These are phyloP conservation scores for Tetragnatha versicolor DNA, from an alignment of 1,140 invertebrate genomes.

Conservation along the genomic window DNA sequence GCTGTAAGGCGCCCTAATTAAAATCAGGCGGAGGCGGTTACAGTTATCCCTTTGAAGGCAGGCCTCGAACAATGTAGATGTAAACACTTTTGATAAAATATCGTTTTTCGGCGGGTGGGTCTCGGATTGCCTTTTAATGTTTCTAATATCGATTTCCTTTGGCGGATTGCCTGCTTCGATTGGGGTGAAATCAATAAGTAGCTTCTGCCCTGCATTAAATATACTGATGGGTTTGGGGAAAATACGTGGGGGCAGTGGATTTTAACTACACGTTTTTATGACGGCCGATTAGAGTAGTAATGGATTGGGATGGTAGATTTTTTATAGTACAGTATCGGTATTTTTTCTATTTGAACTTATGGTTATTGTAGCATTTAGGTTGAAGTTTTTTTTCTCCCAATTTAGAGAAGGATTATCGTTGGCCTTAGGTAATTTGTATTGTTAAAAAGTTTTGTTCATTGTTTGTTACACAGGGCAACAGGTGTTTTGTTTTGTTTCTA, in stretches of 20 bases:
- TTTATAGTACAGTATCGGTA: no score
- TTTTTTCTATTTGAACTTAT: neutral
- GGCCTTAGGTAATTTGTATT: neutral
- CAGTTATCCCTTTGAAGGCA: no score
- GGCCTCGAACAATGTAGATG: constrained; percentile 22
- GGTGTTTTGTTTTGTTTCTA: no score
- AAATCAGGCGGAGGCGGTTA: no score
- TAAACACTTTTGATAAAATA: constrained; percentile 44
- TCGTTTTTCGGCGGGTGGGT: constrained; percentile 20
- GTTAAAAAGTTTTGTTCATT: neutral
- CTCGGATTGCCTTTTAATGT: constrained; percentile 17
- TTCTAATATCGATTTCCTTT: constrained; percentile 38
- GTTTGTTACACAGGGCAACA: neutral
- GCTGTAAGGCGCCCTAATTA: no score
- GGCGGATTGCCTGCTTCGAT: constrained; percentile 27
- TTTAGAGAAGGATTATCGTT: neutral
- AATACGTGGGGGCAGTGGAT: no score
- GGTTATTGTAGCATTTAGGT: neutral
- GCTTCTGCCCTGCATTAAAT: neutral
- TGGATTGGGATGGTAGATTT: no score
- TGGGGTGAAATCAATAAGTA: constrained; percentile 34
- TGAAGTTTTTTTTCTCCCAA: neutral
- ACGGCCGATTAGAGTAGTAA: no score
- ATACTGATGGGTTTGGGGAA: no score
- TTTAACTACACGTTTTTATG: no score